Evolutionary conservation across 2,113 vertebrate genomes (phyloP).

Genomic region (Tachysurus fulvidraco): DNA sequence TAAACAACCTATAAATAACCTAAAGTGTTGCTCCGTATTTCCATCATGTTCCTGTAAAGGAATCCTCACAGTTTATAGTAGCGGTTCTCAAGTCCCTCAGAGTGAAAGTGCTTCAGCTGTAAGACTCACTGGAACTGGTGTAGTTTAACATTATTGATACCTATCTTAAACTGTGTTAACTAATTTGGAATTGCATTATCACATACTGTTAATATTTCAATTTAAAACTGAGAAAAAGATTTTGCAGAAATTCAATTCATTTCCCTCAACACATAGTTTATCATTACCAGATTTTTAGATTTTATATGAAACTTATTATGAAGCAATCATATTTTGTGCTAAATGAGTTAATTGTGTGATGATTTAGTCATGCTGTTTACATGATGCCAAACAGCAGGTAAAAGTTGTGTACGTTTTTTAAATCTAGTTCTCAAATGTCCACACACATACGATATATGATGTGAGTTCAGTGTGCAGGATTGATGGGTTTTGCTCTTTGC

Average conservation of each 20-base stretch:
- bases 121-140: not conserved
- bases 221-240: not conserved
- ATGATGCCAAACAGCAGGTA: not conserved
- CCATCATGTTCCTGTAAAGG: conserved; percentile 22
- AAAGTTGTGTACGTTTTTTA: not conserved
- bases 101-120: not conserved
- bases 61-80: not conserved
- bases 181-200: not conserved
- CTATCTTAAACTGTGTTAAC: not conserved
- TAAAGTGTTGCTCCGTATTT: conserved; percentile 28
- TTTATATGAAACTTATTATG: not conserved
- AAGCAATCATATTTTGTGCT: not conserved
- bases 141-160: not conserved
- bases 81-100: not conserved
- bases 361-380: not conserved
- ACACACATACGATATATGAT: not conserved
- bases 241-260: not conserved
- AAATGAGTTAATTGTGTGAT: not conserved
- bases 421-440: not conserved
- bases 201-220: not conserved
- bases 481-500: not conserved
- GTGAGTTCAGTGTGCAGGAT: not conserved
- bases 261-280: not conserved
- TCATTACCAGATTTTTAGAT: not conserved
- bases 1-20: not conserved